phyloP scores from a whole-genome alignment of 1,140 invertebrate species.

The Heliconius hermathena region DNA sequence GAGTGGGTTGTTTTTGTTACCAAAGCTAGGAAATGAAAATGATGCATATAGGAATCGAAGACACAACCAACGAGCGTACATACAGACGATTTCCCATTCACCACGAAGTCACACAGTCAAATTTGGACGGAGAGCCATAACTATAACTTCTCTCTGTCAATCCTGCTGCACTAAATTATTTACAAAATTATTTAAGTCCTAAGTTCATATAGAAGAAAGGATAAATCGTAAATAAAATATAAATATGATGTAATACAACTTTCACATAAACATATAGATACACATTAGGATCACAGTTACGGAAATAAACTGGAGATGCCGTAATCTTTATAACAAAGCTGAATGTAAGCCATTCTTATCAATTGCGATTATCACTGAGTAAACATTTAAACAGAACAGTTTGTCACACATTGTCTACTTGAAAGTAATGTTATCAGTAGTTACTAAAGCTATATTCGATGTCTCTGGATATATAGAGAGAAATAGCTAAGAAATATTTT shows the following conservation, averaged over 20 bases:
- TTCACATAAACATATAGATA: background rate
- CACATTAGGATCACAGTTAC: background rate
- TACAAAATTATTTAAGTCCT: too few species aligned
- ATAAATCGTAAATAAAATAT: background rate
- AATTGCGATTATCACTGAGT: background rate
- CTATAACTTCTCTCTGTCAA: too few species aligned
- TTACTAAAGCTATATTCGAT: background rate
- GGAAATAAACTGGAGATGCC: constrained; percentile 10
- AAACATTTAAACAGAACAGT: constrained; percentile 1
- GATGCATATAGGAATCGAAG: too few species aligned
- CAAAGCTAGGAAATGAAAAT: too few species aligned
- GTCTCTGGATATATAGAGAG: background rate
- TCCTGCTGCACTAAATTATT: too few species aligned
- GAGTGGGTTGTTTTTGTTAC: too few species aligned
- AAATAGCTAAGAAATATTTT: too few species aligned
- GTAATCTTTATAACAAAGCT: constrained; percentile 11
- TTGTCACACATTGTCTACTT: background rate
- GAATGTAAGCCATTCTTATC: constrained; percentile 5
- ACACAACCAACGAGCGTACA: too few species aligned
- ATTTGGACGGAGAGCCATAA: too few species aligned
- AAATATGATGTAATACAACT: too few species aligned
- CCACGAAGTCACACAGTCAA: too few species aligned
- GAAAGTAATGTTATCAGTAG: background rate
- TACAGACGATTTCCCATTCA: too few species aligned
- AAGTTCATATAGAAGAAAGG: background rate